Evolutionary conservation across 1,140 invertebrate genomes (phyloP).

Genomic region (Drosophila aff.): DNA sequence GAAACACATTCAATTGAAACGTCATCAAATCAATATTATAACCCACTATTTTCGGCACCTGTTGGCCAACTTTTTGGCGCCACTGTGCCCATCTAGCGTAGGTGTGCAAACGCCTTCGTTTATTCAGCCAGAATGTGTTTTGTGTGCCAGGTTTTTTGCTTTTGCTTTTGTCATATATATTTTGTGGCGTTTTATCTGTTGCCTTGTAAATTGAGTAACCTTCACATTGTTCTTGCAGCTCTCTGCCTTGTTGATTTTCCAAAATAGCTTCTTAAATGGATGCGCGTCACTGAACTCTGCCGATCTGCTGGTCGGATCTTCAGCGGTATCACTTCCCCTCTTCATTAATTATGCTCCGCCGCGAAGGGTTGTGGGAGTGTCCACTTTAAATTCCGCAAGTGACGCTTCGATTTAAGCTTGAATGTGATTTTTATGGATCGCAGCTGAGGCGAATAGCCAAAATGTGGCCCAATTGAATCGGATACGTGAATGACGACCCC

Average conservation of each 20-base stretch:
- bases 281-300: conserved; percentile 58
- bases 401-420: conserved; percentile 22
- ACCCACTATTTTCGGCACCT: background rate
- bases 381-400: conserved; percentile 27
- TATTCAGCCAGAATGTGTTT: conserved; percentile 63
- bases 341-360: conserved; percentile 14
- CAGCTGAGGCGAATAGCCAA: conserved; percentile 54
- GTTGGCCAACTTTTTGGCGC: conserved; percentile 25
- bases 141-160: conserved; percentile 36
- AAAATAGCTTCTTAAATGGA: conserved; percentile 34
- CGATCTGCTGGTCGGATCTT: conserved; percentile 5
- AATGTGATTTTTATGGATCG: conserved; percentile 62
- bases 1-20: background rate
- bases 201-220: conserved; percentile 76
- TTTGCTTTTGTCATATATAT: conserved; percentile 22
- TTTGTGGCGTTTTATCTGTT: conserved; percentile 63
- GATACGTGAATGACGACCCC: conserved; percentile 11
- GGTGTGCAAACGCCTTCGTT: conserved; percentile 63
- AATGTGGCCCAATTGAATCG: conserved; percentile 41
- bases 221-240: conserved; percentile 59
- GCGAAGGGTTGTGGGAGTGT: conserved; percentile 5
- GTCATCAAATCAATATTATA: background rate
- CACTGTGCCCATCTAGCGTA: conserved; percentile 60
- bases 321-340: conserved; percentile 19
- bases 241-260: conserved; percentile 30